Conservation (phyloP, 2,113 vertebrate genomes). For the Hippocampus barbouri region DNA sequence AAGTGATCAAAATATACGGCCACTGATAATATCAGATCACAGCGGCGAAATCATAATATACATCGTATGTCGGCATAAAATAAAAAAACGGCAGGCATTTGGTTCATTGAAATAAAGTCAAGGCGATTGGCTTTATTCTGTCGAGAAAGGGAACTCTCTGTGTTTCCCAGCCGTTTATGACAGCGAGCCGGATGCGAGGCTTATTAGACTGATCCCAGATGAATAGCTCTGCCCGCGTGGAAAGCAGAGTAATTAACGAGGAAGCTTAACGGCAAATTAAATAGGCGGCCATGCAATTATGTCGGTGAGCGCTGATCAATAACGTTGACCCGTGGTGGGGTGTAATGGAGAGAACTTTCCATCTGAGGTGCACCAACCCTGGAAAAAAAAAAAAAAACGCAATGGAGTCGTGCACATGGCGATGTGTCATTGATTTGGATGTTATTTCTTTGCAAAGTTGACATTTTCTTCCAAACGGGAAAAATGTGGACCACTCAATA, state of each 20-base stretch:
- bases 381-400: not conserved
- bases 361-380: not conserved
- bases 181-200: not conserved
- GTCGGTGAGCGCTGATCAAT: conserved; percentile 11
- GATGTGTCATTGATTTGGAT: not conserved
- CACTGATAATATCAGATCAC: not conserved
- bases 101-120: not conserved
- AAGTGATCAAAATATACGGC: not conserved
- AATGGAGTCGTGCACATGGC: not conserved
- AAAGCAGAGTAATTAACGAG: conserved; percentile 2
- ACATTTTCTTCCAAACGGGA: not conserved
- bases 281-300: conserved; percentile 13
- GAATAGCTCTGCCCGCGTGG: conserved; percentile 2
- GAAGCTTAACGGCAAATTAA: conserved; percentile 17
- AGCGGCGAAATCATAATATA: not conserved
- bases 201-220: conserved; percentile 6
- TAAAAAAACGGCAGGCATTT: too few relatives aligned
- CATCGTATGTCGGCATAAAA: too few relatives aligned
- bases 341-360: not conserved
- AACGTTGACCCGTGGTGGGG: not conserved
- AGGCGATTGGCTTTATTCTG: not conserved
- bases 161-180: not conserved
- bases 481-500: not conserved
- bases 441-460: not conserved
- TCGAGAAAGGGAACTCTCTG: not conserved